Percentiles rank a stretch among this genome's conserved stretches.
phyloP scores from a whole-genome alignment of 2,888 invertebrate genomes.

The Hemaris fuciformis region DNA sequence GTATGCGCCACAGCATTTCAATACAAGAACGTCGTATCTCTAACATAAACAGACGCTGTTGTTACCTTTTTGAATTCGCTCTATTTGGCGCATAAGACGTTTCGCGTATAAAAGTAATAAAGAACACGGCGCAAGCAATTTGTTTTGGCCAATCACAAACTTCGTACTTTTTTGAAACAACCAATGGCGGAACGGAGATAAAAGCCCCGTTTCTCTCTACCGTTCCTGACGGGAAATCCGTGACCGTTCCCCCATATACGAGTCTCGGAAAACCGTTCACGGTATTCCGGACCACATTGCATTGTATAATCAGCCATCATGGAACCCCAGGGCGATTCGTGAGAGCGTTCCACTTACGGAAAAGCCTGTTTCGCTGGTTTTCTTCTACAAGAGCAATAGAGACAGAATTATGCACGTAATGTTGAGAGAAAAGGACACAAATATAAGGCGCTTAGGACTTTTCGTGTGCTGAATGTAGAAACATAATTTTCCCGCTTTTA shows the following conservation, averaged over 20 bases:
- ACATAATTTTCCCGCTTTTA: slow-evolving; percentile 79
- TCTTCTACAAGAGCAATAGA: slow-evolving; percentile 42
- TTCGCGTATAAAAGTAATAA: slow-evolving; percentile 60
- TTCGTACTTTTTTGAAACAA: slow-evolving; percentile 70
- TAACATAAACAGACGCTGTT: slow-evolving; percentile 26
- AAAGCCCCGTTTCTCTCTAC: slow-evolving; percentile 59
- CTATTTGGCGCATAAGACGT: slow-evolving; percentile 50
- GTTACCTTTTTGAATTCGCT: slow-evolving; percentile 36
- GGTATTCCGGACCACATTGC: slow-evolving; percentile 68
- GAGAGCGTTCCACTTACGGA: slow-evolving; percentile 52
- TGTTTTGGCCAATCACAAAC: slow-evolving; percentile 80
- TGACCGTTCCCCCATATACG: slow-evolving; percentile 46
- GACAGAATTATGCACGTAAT: slow-evolving; percentile 34
- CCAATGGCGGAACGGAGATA: slow-evolving; percentile 79
- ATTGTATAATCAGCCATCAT: slow-evolving; percentile 82
- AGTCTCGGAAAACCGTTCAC: slow-evolving; percentile 53
- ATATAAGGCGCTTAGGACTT: slow-evolving; percentile 56
- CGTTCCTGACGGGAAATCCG: slow-evolving; percentile 52
- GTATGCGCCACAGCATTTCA: slow-evolving; percentile 27
- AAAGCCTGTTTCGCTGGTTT: slow-evolving; percentile 68
- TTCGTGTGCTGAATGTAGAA: slow-evolving; percentile 43
- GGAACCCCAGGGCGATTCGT: slow-evolving; percentile 73
- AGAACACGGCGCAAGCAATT: slow-evolving; percentile 77
- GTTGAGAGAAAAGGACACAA: slow-evolving; percentile 43
- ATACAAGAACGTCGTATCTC: slow-evolving; percentile 33